Percentiles rank a stretch among this genome's conserved stretches.
These are phyloP conservation scores for Cryptoleucopteryx plumbea DNA, from an alignment of 2,113 vertebrate genomes.

Conservation along the genomic window DNA sequence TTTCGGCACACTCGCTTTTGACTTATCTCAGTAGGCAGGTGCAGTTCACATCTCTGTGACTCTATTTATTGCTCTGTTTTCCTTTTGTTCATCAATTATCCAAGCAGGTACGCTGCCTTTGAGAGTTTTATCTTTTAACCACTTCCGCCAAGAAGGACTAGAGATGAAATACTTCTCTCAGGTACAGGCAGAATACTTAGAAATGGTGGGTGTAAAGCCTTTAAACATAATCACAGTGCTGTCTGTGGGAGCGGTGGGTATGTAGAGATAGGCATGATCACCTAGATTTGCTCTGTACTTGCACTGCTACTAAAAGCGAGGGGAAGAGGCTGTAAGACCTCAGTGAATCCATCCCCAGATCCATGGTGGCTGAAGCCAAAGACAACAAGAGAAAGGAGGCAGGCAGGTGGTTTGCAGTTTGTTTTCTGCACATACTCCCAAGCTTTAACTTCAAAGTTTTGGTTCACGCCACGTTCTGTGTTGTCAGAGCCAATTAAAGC, in stretches of 20 bases:
- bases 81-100: background rate
- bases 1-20: accelerated
- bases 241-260: background rate
- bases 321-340: background rate
- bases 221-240: accelerated
- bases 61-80: background rate
- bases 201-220: background rate
- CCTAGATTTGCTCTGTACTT: background rate
- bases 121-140: background rate
- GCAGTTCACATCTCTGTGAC: background rate
- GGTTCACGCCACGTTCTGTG: background rate
- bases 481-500: background rate
- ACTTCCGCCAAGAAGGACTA: background rate
- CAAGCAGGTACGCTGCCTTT: background rate
- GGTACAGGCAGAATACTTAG: background rate
- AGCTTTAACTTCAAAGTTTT: background rate
- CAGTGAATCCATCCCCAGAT: background rate
- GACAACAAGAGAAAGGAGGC: accelerated
- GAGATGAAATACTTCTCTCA: conserved; percentile 6
- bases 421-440: background rate
- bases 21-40: background rate
- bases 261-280: background rate
- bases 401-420: background rate
- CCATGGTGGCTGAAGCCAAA: accelerated
- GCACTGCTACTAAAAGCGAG: background rate